Conservation (phyloP, 2,797 vertebrate species). For the Mallotus villosus region DNA sequence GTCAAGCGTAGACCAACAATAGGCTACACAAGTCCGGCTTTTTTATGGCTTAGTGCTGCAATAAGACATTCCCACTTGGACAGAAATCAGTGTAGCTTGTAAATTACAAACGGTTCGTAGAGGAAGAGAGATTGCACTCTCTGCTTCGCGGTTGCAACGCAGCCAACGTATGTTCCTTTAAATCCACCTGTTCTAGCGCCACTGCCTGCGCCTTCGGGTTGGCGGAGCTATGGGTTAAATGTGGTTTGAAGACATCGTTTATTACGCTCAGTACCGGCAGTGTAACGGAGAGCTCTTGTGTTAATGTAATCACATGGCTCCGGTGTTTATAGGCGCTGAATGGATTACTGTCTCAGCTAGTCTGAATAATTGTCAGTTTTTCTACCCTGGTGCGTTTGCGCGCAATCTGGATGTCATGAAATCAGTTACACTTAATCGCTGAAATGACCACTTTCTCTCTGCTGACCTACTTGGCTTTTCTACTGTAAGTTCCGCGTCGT, state of each 20-base stretch:
- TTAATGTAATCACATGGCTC: conserved; percentile 19
- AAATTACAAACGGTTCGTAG: no score
- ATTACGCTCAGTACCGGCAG: conserved; percentile 29
- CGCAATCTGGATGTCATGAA: conserved; percentile 24
- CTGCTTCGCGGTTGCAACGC: no score
- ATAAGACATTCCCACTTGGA: no score
- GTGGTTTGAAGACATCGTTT: conserved; percentile 23
- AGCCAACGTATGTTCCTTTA: conserved; percentile 42
- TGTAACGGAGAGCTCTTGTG: conserved; percentile 30
- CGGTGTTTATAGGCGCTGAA: conserved; percentile 36
- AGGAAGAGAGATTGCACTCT: no score
- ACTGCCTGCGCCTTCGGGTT: conserved; percentile 30
- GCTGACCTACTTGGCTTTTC: no score
- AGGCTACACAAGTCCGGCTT: no score
- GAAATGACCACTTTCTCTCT: neutral
- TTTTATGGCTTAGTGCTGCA: no score
- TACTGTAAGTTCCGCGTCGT: no score
- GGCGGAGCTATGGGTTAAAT: conserved; percentile 46
- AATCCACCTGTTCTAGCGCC: conserved; percentile 69
- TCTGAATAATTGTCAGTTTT: conserved; percentile 12
- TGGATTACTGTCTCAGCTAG: conserved; percentile 48
- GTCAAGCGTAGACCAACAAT: no score
- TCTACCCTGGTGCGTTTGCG: conserved; percentile 34
- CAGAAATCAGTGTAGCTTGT: no score
- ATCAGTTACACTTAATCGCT: neutral